Evolutionary conservation across 2,888 invertebrate species (phyloP), one percentile per base, ranked within the genome.

Genomic region (Phortica magna): DNA sequence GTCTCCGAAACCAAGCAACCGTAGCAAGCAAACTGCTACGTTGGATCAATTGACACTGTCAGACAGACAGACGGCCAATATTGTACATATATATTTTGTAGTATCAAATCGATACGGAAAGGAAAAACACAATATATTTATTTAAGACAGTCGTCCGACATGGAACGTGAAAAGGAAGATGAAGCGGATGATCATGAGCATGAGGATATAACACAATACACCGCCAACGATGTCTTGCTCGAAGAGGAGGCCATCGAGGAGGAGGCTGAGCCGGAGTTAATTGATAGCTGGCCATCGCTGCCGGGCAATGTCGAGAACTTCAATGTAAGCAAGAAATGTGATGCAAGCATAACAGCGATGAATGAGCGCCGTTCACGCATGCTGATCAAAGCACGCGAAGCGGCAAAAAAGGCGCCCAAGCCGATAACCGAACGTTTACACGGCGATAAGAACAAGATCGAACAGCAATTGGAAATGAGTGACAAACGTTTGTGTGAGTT

Each of bases 391-490:
- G 2, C 61, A 19, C 61, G 61, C 19, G 61, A 61, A 4, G 19
- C 22, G 17, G 10, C 19, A 0, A 19, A 17, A 9, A 61, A 61
- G 19, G 74, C 82, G 5, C 88, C 87, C 0, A 84, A 83, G 31
- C 71, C 74, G n/a, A 74, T 80, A 2, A 71, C 77, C 0, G 86
- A 88, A 9, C 82, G 80, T 0, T 80, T 82, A 0, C 78, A 79
- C 74, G 77, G 93, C 73, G 93, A 93, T 79, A 93, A 94, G 77
- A 92, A 93, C 0, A 48, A 2, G 10, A 12, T 61, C 22, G 31
- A 61, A 17, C 31, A 61, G 19, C 61, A 61, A 22, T 61, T 61
- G 22, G 17, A 10, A 9, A 4, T 19, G 9, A 65, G 41, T 39
- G 65, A 65, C 12, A 65, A 65, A 65, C 22, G 41, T 41, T 17